Base-by-base conservation (phyloP, 2,888 invertebrate genomes). In the Eueremaeus valkanovi region DNA sequence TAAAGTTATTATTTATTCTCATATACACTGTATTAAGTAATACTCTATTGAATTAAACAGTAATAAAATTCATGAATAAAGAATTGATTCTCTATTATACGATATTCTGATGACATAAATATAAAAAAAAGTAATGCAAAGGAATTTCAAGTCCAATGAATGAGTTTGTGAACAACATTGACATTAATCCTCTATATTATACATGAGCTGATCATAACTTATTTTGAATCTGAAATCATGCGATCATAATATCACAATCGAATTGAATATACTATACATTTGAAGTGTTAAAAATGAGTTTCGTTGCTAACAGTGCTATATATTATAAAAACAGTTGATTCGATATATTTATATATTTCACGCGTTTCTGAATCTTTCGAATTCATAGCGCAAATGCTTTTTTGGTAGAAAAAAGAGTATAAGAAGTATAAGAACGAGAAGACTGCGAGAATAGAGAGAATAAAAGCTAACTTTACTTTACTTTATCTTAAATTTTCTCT, bases 401-500 rank as follows among this genome's bases (percentile, higher is more conserved):
- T 49, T 18, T 49, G 18, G 16, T 18, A 5, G 18, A 49, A 18
- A 49, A 49, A 11, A 49, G 18, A n/a, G 49, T 11, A 49, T 49
- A 49, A 49, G n/a, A 5, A 49, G 49, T n/a, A n/a, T n/a, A n/a
- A n/a, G n/a, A n/a, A n/a, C n/a, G 49, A 49, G 18, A n/a, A 5
- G 49, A 49, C 3, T 27, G 16, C 24, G 9, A 29, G 8, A 8
- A 29, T 29, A 16, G 16, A 61, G 18, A 11, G 16, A 61, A 29
- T 24, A 18, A 55, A 16, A 8, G 3, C 21, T n/a, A 24, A 63
- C 33, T 66, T 66, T n/a, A 66, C 51, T 51, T 51, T 51, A 33
- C 21, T 66, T 66, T 66, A 33, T 66, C 40, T 66, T 66, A 66
- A 66, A 36, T 66, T 40, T 40, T 66, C 66, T 66, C 66, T 33